These are phyloP conservation scores for Nemopilema nomurai DNA, from an alignment of 30 jellyfish, hydroid and myxozoan genomes.

Conservation along the genomic window DNA sequence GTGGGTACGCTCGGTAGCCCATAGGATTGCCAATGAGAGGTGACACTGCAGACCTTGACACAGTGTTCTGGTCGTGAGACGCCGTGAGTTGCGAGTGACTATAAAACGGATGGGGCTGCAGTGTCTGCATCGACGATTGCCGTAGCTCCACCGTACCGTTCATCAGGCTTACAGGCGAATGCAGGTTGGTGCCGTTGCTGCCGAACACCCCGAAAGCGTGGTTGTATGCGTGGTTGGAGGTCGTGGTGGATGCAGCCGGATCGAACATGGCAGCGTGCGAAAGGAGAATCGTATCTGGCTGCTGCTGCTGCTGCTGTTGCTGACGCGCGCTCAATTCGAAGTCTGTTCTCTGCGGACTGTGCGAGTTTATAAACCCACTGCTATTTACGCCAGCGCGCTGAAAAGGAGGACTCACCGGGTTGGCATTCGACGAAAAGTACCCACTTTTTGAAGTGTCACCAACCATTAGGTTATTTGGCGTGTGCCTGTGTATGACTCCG, in stretches of 20 bases:
- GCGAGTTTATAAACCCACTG: slow-evolving; percentile 12
- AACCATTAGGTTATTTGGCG: slow-evolving; percentile 35
- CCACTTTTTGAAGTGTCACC: slow-evolving; percentile 65
- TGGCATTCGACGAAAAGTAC: slow-evolving; percentile 41
- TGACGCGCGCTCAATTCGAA: slow-evolving; percentile 54
- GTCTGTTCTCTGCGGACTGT: slow-evolving; percentile 58
- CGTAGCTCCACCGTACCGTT: slow-evolving; percentile 55
- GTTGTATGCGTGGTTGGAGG: slow-evolving; percentile 51
- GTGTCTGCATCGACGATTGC: slow-evolving; percentile 67
- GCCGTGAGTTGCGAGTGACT: slow-evolving; percentile 69
- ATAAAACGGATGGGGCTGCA: slow-evolving; percentile 73
- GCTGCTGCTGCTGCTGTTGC: slow-evolving; percentile 39
- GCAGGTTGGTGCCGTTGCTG: slow-evolving; percentile 60
- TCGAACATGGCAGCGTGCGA: slow-evolving; percentile 74
- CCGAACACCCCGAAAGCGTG: slow-evolving; percentile 76
- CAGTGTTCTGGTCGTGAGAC: slow-evolving; percentile 75
- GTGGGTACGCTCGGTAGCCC: slow-evolving; percentile 92
- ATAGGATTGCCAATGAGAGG: slow-evolving; percentile 74
- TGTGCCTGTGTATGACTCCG: slow-evolving; percentile 65
- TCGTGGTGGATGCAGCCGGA: slow-evolving; percentile 25
- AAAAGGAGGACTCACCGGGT: slow-evolving; percentile 48
- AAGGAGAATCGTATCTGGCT: slow-evolving; percentile 38
- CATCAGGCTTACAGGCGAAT: slow-evolving; percentile 47
- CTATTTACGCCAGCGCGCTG: slow-evolving; percentile 28
- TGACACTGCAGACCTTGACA: slow-evolving; percentile 67